phyloP scores from a whole-genome alignment of 2,888 invertebrate species.

The Capitulum mitella region DNA sequence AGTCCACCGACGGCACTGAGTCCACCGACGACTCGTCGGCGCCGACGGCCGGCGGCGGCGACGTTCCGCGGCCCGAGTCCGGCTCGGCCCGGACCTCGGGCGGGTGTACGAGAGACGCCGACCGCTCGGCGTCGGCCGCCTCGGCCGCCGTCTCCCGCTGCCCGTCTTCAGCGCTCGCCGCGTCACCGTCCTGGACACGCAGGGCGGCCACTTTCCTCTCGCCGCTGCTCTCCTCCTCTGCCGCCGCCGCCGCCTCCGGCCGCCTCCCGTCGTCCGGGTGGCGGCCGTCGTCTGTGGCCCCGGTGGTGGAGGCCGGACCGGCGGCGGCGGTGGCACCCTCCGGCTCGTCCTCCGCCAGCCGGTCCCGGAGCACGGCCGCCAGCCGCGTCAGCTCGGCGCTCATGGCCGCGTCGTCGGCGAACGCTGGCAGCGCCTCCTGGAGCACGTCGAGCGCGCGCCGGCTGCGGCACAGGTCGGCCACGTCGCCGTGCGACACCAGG shows the following conservation, averaged over 20 bases:
- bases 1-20: constrained; percentile 10
- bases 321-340: constrained; percentile 30
- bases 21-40: constrained; percentile 25
- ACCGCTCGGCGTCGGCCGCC: no score
- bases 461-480: constrained; percentile 4
- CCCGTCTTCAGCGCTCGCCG: no score
- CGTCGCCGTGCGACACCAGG: not conserved
- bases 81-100: no score
- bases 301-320: no score
- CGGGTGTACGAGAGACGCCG: no score
- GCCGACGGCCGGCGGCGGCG: not conserved
- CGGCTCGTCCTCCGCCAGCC: constrained; percentile 2
- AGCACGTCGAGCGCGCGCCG: not conserved
- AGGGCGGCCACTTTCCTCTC: constrained; percentile 42
- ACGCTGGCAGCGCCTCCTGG: not conserved
- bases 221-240: not conserved
- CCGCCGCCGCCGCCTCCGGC: constrained; percentile 35
- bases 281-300: no score
- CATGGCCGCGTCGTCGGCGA: constrained; percentile 1
- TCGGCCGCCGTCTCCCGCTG: no score
- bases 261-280: no score
- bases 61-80: no score
- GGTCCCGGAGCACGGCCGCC: not conserved
- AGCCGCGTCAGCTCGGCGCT: constrained; percentile 45
- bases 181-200: no score